Evolutionary conservation across 2,888 invertebrate species (phyloP).

Genomic region (Agriopis aurantiaria): DNA sequence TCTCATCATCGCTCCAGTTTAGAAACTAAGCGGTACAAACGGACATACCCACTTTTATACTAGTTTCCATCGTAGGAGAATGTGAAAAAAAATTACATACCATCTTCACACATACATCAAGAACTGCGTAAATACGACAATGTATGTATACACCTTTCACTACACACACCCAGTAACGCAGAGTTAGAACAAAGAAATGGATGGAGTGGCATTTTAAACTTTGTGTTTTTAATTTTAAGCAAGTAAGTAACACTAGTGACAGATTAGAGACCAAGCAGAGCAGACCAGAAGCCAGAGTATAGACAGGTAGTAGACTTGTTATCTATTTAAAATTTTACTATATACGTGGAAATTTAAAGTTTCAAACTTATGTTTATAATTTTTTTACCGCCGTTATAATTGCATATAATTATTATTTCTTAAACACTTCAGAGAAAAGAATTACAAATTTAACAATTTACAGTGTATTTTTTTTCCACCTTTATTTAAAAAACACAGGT

Average conservation of each 20-base stretch:
- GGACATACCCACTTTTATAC: slow-evolving; percentile 74
- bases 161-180: slow-evolving; percentile 57
- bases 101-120: slow-evolving; percentile 69
- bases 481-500: too few relatives aligned
- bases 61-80: slow-evolving; percentile 71
- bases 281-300: too few relatives aligned
- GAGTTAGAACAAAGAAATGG: slow-evolving; percentile 50
- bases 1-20: slow-evolving; percentile 44
- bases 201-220: slow-evolving; percentile 53
- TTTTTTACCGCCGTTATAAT: neutral
- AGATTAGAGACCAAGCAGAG: too few relatives aligned
- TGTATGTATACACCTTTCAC: slow-evolving; percentile 79
- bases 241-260: too few relatives aligned
- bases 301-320: too few relatives aligned
- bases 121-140: slow-evolving; percentile 51
- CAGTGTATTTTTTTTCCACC: too few relatives aligned
- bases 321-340: too few relatives aligned
- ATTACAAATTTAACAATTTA: too few relatives aligned
- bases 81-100: slow-evolving; percentile 67
- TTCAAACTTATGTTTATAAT: neutral
- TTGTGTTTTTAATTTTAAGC: neutral
- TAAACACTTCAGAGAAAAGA: too few relatives aligned
- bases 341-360: too few relatives aligned
- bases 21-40: slow-evolving; percentile 71
- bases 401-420: too few relatives aligned